Evolutionary conservation across 2,888 invertebrate genomes (phyloP).

Genomic region (Rhopalosiphum nymphaeae): DNA sequence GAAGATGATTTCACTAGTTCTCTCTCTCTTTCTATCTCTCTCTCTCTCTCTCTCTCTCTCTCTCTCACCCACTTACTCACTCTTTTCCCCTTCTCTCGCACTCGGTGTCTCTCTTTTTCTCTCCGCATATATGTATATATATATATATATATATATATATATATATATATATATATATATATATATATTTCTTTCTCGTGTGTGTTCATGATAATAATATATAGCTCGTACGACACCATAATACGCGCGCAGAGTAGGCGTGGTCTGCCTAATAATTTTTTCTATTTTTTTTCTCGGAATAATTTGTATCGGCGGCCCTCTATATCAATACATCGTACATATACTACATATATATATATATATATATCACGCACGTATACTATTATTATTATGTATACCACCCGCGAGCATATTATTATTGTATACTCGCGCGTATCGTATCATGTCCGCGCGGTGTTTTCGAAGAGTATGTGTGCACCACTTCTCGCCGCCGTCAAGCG

Average conservation of each 20-base stretch:
- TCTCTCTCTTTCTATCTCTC: not conserved
- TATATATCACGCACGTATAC: no score
- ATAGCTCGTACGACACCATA: not conserved
- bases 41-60: not conserved
- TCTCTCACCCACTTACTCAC: not conserved
- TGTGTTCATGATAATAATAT: not conserved
- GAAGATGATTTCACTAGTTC: constrained; percentile 18
- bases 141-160: no score
- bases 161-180: no score
- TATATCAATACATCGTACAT: not conserved
- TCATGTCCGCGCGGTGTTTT: not conserved
- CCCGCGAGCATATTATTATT: not conserved
- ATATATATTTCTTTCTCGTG: no score
- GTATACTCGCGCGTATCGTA: not conserved
- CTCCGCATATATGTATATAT: no score
- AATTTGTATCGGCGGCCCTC: not conserved
- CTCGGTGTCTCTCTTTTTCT: not conserved
- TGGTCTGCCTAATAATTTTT: not conserved
- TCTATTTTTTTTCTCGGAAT: not conserved
- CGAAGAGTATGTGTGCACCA: not conserved
- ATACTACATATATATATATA: not conserved
- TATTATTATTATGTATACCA: not conserved
- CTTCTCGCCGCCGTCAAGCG: not conserved
- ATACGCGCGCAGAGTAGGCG: not conserved
- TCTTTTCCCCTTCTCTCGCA: not conserved